These are phyloP conservation scores for Phyllopteryx taeniolatus DNA, from an alignment of 2,113 vertebrate genomes.

Conservation along the genomic window DNA sequence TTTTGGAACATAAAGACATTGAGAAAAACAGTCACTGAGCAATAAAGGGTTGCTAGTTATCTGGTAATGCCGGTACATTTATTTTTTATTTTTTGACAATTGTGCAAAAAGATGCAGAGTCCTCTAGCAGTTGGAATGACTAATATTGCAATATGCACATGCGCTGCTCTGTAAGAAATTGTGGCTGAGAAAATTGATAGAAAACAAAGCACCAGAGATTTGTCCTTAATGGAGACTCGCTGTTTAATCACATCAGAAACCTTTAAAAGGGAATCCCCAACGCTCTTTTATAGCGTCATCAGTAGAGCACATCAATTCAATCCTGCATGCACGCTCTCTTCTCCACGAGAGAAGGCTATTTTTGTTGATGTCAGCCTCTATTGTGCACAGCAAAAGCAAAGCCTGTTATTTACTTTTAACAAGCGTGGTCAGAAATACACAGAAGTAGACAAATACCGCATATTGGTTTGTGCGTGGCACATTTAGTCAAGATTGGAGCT, in stretches of 20 bases:
- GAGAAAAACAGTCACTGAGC: too few species aligned
- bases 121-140: too few species aligned
- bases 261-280: constrained; percentile 62
- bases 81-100: too few species aligned
- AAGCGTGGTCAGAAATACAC: constrained; percentile 5
- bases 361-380: constrained; percentile 4
- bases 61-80: too few species aligned
- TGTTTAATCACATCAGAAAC: constrained; percentile 65
- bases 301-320: constrained; percentile 52
- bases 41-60: too few species aligned
- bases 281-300: constrained; percentile 52
- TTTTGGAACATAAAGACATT: too few species aligned
- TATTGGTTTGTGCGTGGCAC: neutral
- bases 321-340: constrained; percentile 18
- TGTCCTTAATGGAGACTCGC: constrained; percentile 53
- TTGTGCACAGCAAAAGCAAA: constrained; percentile 6
- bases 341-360: constrained; percentile 6
- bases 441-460: constrained; percentile 4
- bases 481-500: constrained; percentile 5
- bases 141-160: too few species aligned
- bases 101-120: too few species aligned
- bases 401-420: neutral
- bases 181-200: constrained; percentile 3
- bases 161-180: neutral
- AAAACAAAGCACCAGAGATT: constrained; percentile 35